Evolutionary conservation across 2,113 vertebrate genomes (phyloP).

Genomic region (Anolis sagrei): DNA sequence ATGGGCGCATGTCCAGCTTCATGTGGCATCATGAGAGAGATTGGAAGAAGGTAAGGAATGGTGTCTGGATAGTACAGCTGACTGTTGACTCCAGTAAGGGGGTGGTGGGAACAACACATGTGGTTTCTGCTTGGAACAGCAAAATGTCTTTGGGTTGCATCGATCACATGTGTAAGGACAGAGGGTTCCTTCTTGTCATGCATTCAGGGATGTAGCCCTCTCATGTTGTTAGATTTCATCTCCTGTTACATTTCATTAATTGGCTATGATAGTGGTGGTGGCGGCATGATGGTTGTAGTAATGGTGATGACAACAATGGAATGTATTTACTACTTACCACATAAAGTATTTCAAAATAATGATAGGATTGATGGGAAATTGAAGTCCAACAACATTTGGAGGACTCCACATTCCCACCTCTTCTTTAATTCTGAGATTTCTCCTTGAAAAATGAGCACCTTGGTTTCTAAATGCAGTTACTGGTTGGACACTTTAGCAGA

Average conservation of each 20-base stretch:
- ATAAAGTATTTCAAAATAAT: neutral
- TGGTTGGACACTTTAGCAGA: constrained; percentile 73
- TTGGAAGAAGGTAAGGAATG: neutral
- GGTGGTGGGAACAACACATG: neutral
- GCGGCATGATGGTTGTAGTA: too few relatives aligned
- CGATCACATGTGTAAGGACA: neutral
- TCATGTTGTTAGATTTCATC: neutral
- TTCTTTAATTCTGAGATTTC: neutral
- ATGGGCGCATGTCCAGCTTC: neutral
- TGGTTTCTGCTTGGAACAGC: neutral
- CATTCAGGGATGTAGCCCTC: neutral
- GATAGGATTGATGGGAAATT: neutral
- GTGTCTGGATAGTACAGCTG: neutral
- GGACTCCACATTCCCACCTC: neutral
- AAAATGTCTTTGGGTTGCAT: neutral
- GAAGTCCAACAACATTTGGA: neutral
- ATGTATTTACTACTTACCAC: neutral
- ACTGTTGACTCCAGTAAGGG: neutral
- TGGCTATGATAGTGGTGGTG: neutral
- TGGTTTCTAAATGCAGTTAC: neutral
- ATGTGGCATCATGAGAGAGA: neutral
- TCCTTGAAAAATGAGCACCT: neutral
- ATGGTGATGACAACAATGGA: too few relatives aligned
- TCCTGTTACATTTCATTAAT: neutral
- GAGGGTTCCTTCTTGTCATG: neutral